These are phyloP conservation scores for Chironomus striatipennis DNA, from an alignment of 1,140 invertebrate species.

Conservation along the genomic window DNA sequence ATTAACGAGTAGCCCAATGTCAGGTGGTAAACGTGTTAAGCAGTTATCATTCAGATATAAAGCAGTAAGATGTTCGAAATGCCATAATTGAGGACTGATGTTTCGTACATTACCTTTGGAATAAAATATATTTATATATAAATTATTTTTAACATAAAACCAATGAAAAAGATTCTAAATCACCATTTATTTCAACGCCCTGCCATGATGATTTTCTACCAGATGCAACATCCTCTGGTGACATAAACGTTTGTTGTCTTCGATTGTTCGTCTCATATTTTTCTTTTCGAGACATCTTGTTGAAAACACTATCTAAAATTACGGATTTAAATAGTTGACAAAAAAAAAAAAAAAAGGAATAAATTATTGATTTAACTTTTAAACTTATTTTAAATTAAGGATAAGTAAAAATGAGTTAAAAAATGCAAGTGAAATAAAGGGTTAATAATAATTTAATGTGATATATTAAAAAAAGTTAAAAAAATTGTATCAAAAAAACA, in stretches of 20 bases:
- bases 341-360: too few species aligned
- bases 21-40: slow-evolving; percentile 75
- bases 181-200: slow-evolving; percentile 63
- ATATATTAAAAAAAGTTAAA: too few species aligned
- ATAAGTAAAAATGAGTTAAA: too few species aligned
- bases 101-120: slow-evolving; percentile 84
- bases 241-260: slow-evolving; percentile 84
- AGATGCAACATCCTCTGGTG: slow-evolving; percentile 78
- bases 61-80: slow-evolving; percentile 81
- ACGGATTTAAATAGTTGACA: background rate
- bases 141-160: background rate
- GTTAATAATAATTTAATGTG: too few species aligned
- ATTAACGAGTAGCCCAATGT: slow-evolving; percentile 75
- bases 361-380: too few species aligned
- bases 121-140: slow-evolving; percentile 35
- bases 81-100: slow-evolving; percentile 82
- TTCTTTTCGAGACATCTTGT: slow-evolving; percentile 57
- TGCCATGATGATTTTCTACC: slow-evolving; percentile 87
- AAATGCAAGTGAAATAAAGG: too few species aligned
- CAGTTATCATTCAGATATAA: slow-evolving; percentile 93
- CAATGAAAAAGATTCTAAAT: slow-evolving; percentile 24
- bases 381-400: too few species aligned
- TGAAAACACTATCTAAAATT: slow-evolving; percentile 28
- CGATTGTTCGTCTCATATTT: slow-evolving; percentile 66
- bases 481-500: too few species aligned